Conservation (phyloP, 2,888 invertebrate genomes). For the Cecidostiba fungosa region DNA sequence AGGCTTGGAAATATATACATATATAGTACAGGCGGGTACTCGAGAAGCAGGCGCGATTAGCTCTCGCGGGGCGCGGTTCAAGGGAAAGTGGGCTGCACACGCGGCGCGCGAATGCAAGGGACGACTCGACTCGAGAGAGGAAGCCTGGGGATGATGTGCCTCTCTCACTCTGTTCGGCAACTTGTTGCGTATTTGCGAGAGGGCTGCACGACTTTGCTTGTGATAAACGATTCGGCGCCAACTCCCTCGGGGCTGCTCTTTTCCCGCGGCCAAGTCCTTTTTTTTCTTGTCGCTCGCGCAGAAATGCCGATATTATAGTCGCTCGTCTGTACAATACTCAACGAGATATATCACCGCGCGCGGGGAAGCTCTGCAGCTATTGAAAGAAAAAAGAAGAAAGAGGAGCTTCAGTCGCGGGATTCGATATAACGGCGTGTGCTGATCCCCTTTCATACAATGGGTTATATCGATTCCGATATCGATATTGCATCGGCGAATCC, state of each 20-base stretch:
- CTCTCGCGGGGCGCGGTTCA: not conserved
- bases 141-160: not conserved
- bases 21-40: not conserved
- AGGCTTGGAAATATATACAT: not conserved
- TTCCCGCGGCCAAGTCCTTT: not conserved
- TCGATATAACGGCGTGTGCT: not conserved
- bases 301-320: not conserved
- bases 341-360: too few relatives aligned
- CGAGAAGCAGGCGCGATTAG: not conserved
- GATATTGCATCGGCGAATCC: too few relatives aligned
- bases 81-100: not conserved
- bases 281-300: not conserved
- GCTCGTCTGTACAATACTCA: not conserved
- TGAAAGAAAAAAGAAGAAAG: not conserved
- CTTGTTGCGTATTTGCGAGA: slow-evolving; percentile 58
- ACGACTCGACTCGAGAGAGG: not conserved
- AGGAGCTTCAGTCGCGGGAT: too few relatives aligned
- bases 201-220: not conserved
- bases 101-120: not conserved
- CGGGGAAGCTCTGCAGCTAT: not conserved
- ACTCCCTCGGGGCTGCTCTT: not conserved
- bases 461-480: not conserved
- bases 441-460: not conserved
- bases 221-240: slow-evolving; percentile 23
- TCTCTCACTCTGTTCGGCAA: slow-evolving; percentile 47